Base-by-base conservation (phyloP, 2,113 vertebrate genomes). In the Boleophthalmus pectinirostris region DNA sequence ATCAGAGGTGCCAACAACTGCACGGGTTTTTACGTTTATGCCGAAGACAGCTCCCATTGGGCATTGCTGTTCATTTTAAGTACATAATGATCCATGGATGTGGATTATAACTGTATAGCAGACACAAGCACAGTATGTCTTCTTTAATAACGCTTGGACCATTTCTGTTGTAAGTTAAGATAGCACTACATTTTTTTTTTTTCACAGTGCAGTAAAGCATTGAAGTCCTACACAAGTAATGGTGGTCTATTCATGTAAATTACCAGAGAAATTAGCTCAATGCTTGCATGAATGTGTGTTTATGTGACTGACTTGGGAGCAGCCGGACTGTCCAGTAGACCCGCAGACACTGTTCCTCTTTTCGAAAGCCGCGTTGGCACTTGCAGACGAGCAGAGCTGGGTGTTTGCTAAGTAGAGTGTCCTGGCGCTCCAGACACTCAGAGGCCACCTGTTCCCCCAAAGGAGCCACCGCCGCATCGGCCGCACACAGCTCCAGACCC, bases 281-380 rank as follows among this genome's bases (percentile, higher is more conserved):
- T 35, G 23, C 3, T 38, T n/a, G 14, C 10, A 16, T 64, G 1
- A 3, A 21, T 65, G 18, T 43, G 63, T 65, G 8, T 65, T 45
- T 65, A 9, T 5, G 15, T 12, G 24, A 80, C 89, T 81, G 83
- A 98, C 97, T 96, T 74, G 95, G 92, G 73, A 94, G 89, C 73
- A 94, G 72, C 23, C 95, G 94, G 35, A 98, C 66, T 0, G 94
- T 95, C 97, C 96, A 98, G 87, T 96, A 99, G 66, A 98, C 77
- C 0, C 86, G 89, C 68, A 99, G 91, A 80, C 98, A 99, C 66
- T 87, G 89, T 80, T 95, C 92, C 88, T 97, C 96, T 35, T 87
- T 95, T 72, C 93, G 96, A 82, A 94, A 94, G 68, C 94, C 95
- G 0, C 95, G 93, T 29, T 95, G 93, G 76, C 98, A 99, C 68